Base-by-base conservation (phyloP, 2,888 invertebrate species). In the Eulithis prunata region DNA sequence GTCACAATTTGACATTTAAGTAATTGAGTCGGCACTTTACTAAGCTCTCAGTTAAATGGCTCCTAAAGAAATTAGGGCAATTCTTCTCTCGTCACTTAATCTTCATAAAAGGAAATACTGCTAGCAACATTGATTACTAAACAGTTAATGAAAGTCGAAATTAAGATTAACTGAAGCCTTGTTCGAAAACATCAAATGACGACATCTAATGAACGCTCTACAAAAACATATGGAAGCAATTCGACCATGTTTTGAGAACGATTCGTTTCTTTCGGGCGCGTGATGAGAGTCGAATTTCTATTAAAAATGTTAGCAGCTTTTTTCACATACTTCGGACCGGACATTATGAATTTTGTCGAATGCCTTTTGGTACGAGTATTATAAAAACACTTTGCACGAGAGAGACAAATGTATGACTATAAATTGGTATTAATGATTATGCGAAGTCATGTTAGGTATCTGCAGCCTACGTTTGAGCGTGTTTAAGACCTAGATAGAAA, bases 401-500 rank as follows among this genome's bases (percentile, higher is more conserved):
- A 8, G 13, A 38, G 36, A 36, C 14, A 21, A 21, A 21, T 21
- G 21, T 21, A 41, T 41, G 7, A 21, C 49, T 49, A 21, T 49
- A 14, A 11, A 58, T 53, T 32, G 21, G 4, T 45, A 53, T 32
- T 53, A 36, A 53, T 46, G 38, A 38, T 21, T 51, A 41, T 41
- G 49, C 47, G 21, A 21, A 49, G 38, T 49, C 57, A 58, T 58
- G 49, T 41, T 51, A 21, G 38, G 41, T 41, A 57, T 58, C 36
- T 10, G 52, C 62, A 11, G 32, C 52, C 56, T 49, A 55, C 53
- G 21, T 60, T 56, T 62, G 8, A 64, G 54, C 61, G 68, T 71
- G 74, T 72, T 73, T 71, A 75, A 76, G 75, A 66, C 67, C 74
- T 75, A 72, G 62, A 68, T 74, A 8, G 36, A 21, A 67, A 59